Conservation (phyloP, 2,113 vertebrate genomes). For the Agapornis roseicollis region DNA sequence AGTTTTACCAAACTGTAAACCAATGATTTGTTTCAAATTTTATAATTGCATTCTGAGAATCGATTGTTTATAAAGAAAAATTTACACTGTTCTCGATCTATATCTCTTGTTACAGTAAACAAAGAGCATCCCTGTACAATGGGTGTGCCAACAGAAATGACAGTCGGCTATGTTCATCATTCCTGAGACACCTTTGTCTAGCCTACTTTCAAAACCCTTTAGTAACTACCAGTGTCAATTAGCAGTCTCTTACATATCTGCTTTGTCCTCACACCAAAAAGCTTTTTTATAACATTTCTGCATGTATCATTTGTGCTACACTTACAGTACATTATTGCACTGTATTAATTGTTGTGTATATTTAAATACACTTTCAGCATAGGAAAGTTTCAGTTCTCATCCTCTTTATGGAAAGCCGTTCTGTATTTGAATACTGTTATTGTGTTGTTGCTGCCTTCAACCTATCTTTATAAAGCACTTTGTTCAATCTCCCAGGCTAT, state of each 20-base stretch:
- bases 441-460: background rate
- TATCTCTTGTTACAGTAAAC: background rate
- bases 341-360: background rate
- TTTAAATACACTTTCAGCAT: background rate
- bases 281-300: background rate
- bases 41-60: background rate
- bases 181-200: background rate
- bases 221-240: background rate
- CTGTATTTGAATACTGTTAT: background rate
- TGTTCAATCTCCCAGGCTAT: background rate
- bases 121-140: background rate
- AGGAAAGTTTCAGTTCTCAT: background rate
- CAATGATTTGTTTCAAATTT: background rate
- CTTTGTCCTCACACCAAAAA: background rate
- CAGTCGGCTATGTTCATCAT: background rate
- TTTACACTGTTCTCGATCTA: background rate
- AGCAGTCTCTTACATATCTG: background rate
- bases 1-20: background rate
- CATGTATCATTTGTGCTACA: background rate
- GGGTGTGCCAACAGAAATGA: background rate
- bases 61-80: background rate
- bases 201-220: background rate
- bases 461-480: background rate
- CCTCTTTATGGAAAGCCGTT: background rate
- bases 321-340: background rate